Conservation (phyloP, 2,797 vertebrate species). For the Hozukius guyotensis region DNA sequence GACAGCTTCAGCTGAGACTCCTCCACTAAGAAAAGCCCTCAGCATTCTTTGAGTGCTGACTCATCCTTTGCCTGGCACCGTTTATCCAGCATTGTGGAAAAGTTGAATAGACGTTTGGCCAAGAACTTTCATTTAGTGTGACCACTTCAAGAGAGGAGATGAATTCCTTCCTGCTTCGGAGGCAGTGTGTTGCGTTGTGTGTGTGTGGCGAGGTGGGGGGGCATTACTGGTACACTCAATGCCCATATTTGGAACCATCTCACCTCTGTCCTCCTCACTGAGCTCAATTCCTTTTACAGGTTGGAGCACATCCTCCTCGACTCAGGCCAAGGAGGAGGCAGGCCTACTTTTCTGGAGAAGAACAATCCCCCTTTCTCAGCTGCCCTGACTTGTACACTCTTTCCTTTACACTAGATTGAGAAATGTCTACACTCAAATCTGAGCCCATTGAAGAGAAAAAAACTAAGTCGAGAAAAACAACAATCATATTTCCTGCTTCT, state of each 20-base stretch:
- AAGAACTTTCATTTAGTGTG: conserved; percentile 31
- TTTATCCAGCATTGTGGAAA: conserved; percentile 46
- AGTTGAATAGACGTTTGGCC: conserved; percentile 31
- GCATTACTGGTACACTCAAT: conserved; percentile 59
- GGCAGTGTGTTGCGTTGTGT: neutral
- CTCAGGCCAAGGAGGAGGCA: conserved; percentile 28
- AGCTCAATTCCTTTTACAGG: conserved; percentile 84
- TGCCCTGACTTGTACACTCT: conserved; percentile 48
- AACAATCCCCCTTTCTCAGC: conserved; percentile 21
- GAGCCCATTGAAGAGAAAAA: neutral
- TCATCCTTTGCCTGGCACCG: conserved; percentile 57
- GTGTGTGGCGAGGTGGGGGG: neutral
- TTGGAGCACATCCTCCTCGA: conserved; percentile 73
- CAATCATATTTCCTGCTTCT: conserved; percentile 25
- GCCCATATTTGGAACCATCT: conserved; percentile 82
- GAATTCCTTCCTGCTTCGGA: conserved; percentile 64
- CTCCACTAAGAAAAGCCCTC: conserved; percentile 32
- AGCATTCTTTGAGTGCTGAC: conserved; percentile 58
- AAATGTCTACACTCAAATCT: neutral
- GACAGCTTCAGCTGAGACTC: conserved; percentile 27
- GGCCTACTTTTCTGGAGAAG: neutral
- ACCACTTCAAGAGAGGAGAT: conserved; percentile 46
- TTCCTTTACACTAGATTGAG: conserved; percentile 8
- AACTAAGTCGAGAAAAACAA: neutral
- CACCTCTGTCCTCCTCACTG: conserved; percentile 63